Base-by-base conservation (phyloP, 92 coral and sea anemone genomes). In the Actinernus sp. region DNA sequence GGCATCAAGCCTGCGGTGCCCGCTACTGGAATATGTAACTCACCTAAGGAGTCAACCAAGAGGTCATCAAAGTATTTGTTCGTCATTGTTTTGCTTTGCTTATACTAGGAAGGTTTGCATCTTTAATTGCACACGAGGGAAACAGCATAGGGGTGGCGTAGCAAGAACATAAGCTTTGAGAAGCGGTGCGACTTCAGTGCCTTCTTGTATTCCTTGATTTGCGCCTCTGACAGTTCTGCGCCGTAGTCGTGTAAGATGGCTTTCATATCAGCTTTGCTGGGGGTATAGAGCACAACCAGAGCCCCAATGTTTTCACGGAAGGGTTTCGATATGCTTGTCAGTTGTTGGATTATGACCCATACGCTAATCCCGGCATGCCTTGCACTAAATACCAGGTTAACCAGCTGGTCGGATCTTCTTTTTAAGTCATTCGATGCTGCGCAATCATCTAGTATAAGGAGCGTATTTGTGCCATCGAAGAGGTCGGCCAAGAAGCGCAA, bases 361-460 rank as follows among this genome's bases (percentile, higher is more conserved):
- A 52, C 59, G 59, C 59, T 52, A 6, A 52, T 52, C 3, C 59
- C 59, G 4, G 24, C 31, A 25, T 52, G 59, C 32, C 59, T 30
- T 14, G 59, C 59, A 31, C 59, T 52, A 18, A 52, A 52, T 3
- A 31, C 59, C 31, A 52, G 32, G 31, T 24, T 52, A 5, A 52
- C 59, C 32, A 52, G 59, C 59, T 52, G 59, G 31, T 52, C 59
- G 8, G 59, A 52, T 10, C 59, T 30, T 9, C 47, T 55, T 36
- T 59, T 72, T 17, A 60, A 60, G 19, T 60, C 61, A 32, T 72
- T 58, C 27, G 61, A 72, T 25, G 79, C 70, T 0, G 79, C 61
- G n/a, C 67, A 58, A 45, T 71, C 64, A 7, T 67, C 74, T 1
- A 67, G 63, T 21, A 67, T 16, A 0, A 67, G 2, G 11, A 66